Evolutionary conservation across 2,888 invertebrate genomes (phyloP).

Genomic region (Julus scandinavius): DNA sequence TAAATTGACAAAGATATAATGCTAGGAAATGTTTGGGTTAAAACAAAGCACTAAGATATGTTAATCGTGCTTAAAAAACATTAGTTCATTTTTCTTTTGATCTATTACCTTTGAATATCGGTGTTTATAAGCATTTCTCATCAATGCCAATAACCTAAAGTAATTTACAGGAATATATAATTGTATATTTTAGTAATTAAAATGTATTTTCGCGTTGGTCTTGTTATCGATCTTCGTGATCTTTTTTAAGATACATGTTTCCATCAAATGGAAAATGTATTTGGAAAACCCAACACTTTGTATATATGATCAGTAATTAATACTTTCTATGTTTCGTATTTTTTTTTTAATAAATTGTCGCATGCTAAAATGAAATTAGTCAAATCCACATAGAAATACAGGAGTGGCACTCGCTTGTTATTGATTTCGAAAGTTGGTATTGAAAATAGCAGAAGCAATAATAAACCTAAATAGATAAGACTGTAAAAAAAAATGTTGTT

Average conservation of each 20-base stretch:
- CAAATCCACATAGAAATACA: neutral
- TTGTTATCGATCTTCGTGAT: neutral
- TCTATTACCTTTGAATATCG: no score
- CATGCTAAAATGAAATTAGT: neutral
- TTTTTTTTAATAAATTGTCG: neutral
- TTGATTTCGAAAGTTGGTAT: conserved; percentile 2
- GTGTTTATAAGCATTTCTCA: no score
- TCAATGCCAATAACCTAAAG: no score
- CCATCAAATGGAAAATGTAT: neutral
- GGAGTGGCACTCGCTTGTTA: conserved; percentile 5
- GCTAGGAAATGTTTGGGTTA: no score
- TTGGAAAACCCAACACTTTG: conserved; percentile 4
- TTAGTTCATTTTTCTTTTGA: no score
- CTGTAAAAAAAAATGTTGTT: neutral
- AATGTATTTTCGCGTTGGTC: neutral
- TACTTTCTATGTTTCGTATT: neutral
- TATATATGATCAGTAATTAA: neutral
- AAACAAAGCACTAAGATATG: no score
- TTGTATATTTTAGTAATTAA: neutral
- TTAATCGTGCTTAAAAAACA: no score
- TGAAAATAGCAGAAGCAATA: neutral
- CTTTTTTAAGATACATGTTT: neutral
- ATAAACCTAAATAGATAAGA: conserved; percentile 31
- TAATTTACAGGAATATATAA: neutral
- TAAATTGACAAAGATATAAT: no score